Percentiles rank a stretch among this genome's conserved stretches.
Conservation (phyloP, 2,797 vertebrate genomes). For the Platyrinchus mystaceus region DNA sequence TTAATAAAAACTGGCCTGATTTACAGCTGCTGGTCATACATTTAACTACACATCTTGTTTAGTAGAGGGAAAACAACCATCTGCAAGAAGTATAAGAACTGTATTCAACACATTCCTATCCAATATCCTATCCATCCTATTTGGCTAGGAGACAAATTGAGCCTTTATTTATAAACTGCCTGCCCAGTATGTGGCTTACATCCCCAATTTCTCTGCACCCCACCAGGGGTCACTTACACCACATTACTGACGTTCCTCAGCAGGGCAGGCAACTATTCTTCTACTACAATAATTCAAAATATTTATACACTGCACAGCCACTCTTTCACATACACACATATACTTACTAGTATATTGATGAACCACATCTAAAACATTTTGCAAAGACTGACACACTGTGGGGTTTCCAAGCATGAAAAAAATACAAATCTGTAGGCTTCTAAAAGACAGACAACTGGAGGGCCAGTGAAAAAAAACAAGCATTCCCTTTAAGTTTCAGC, state of each 20-base stretch:
- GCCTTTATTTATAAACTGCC: not conserved
- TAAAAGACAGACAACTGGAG: slow-evolving; percentile 51
- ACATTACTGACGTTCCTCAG: slow-evolving; percentile 84
- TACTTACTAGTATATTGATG: slow-evolving; percentile 80
- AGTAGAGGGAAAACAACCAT: not conserved
- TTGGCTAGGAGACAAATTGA: not conserved
- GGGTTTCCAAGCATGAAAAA: slow-evolving; percentile 39
- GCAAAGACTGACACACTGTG: slow-evolving; percentile 57
- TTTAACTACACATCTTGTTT: not conserved
- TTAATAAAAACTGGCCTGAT: not conserved
- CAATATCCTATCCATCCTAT: not conserved
- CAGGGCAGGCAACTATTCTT: slow-evolving; percentile 86
- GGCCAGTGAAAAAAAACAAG: slow-evolving; percentile 67
- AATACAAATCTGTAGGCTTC: slow-evolving; percentile 19
- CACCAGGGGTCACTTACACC: slow-evolving; percentile 86
- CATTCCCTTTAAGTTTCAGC: slow-evolving; percentile 58
- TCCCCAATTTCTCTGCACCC: not conserved
- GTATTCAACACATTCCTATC: not conserved
- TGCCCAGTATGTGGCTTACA: fast-evolving
- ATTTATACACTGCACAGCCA: slow-evolving; percentile 89
- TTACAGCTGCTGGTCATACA: not conserved
- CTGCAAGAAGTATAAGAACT: not conserved
- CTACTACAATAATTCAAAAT: slow-evolving; percentile 94
- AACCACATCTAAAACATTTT: slow-evolving; percentile 77
- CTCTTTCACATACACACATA: slow-evolving; percentile 80